These are phyloP conservation scores for Erebia ligea DNA, from an alignment of 2,888 invertebrate species.

Conservation along the genomic window DNA sequence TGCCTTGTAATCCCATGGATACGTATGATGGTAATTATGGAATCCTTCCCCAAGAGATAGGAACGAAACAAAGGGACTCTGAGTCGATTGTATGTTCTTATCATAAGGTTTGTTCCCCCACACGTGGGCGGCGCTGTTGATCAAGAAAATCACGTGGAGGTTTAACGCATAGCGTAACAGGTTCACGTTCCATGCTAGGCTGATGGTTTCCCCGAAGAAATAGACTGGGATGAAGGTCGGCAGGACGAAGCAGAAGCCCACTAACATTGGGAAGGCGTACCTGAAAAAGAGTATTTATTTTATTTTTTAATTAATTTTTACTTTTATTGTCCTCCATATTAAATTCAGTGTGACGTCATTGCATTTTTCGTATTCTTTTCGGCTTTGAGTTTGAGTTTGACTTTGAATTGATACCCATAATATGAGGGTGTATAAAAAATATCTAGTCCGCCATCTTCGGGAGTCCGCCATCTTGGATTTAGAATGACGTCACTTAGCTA, in stretches of 20 bases:
- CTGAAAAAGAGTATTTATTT: slow-evolving; percentile 49
- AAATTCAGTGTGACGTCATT: too few relatives aligned
- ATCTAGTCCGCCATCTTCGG: too few relatives aligned
- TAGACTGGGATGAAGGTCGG: slow-evolving; percentile 73
- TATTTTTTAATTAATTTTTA: too few relatives aligned
- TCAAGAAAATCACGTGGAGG: slow-evolving; percentile 83
- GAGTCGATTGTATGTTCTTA: slow-evolving; percentile 49
- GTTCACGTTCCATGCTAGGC: slow-evolving; percentile 59
- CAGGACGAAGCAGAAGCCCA: slow-evolving; percentile 77
- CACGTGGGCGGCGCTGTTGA: slow-evolving; percentile 85
- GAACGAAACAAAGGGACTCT: slow-evolving; percentile 48
- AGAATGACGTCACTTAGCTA: too few relatives aligned
- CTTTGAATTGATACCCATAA: too few relatives aligned
- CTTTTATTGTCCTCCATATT: too few relatives aligned
- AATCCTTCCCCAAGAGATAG: slow-evolving; percentile 51
- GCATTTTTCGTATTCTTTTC: too few relatives aligned
- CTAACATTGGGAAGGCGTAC: slow-evolving; percentile 84
- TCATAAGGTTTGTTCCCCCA: slow-evolving; percentile 76
- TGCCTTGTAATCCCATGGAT: slow-evolving; percentile 59
- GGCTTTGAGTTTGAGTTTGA: too few relatives aligned
- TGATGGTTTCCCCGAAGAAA: slow-evolving; percentile 81
- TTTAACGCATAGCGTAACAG: slow-evolving; percentile 79
- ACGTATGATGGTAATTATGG: slow-evolving; percentile 62
- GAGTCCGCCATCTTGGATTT: too few relatives aligned
- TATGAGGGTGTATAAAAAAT: too few relatives aligned